These are phyloP conservation scores for Argyresthia albistria DNA, from an alignment of 2,888 invertebrate genomes.

Conservation along the genomic window DNA sequence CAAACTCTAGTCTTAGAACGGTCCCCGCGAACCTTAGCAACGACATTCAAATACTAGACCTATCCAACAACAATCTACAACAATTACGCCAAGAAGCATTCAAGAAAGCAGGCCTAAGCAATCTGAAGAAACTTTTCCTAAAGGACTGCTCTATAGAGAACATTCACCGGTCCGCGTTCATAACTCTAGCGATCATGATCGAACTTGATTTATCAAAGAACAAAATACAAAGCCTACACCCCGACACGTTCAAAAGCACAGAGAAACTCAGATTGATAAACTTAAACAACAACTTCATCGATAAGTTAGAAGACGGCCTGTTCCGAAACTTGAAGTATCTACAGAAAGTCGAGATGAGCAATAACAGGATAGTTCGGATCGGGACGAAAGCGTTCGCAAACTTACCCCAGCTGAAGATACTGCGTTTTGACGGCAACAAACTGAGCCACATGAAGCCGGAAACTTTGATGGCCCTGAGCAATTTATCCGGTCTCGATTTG, in stretches of 20 bases:
- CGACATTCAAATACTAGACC: constrained; percentile 80
- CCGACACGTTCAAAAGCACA: constrained; percentile 81
- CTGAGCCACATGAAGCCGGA: constrained; percentile 78
- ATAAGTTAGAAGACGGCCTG: constrained; percentile 79
- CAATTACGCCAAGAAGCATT: constrained; percentile 79
- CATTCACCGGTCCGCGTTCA: constrained; percentile 82
- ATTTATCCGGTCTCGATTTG: constrained; percentile 81
- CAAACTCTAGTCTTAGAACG: constrained; percentile 73
- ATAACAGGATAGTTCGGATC: constrained; percentile 81
- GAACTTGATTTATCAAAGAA: constrained; percentile 88
- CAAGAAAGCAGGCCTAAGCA: constrained; percentile 77
- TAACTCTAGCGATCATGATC: constrained; percentile 81
- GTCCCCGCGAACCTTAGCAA: constrained; percentile 83
- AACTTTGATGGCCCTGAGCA: constrained; percentile 77
- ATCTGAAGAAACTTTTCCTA: constrained; percentile 86
- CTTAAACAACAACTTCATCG: constrained; percentile 83
- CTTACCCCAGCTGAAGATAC: constrained; percentile 76
- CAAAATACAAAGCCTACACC: constrained; percentile 75
- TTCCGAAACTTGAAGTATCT: constrained; percentile 83
- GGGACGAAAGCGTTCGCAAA: constrained; percentile 80
- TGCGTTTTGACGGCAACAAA: constrained; percentile 84
- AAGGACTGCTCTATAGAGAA: constrained; percentile 80
- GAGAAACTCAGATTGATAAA: constrained; percentile 80
- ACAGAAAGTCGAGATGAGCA: constrained; percentile 83
- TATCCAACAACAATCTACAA: constrained; percentile 79